Evolutionary conservation across 2,113 vertebrate species (phyloP).

Genomic region (Arenaria interpres): DNA sequence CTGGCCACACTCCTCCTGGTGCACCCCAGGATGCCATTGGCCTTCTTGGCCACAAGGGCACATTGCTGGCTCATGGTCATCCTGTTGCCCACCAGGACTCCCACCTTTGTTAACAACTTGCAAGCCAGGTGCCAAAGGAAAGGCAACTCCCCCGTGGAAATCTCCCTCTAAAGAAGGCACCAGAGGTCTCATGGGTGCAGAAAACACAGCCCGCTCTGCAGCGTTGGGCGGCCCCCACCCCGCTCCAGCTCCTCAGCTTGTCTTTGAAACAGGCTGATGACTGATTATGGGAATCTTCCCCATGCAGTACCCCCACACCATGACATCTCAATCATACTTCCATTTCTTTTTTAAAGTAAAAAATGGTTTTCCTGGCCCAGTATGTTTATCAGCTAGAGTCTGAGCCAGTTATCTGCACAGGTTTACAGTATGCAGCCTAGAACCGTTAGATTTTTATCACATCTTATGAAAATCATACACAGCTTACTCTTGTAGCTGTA

Average conservation of each 20-base stretch:
- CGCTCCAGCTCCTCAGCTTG: neutral
- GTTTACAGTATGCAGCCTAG: conserved; percentile 43
- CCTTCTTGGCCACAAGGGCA: too few relatives aligned
- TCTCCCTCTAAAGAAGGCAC: neutral
- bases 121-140: neutral
- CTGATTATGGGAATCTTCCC: conserved; percentile 46
- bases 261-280: conserved; percentile 36
- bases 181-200: neutral
- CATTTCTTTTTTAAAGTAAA: conserved; percentile 22
- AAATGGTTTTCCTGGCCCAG: conserved; percentile 24
- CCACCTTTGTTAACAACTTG: neutral
- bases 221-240: neutral
- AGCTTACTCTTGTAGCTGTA: conserved; percentile 48
- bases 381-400: conserved; percentile 37
- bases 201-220: neutral
- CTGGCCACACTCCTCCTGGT: too few relatives aligned
- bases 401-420: conserved; percentile 42
- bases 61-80: too few relatives aligned
- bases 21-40: too few relatives aligned
- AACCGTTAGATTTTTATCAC: conserved; percentile 61
- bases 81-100: too few relatives aligned
- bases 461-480: conserved; percentile 45
- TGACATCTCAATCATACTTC: conserved; percentile 55
- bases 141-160: neutral
- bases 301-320: neutral